These are phyloP conservation scores for Felis chaus DNA, from an alignment of 2,113 vertebrate genomes.

Conservation along the genomic window DNA sequence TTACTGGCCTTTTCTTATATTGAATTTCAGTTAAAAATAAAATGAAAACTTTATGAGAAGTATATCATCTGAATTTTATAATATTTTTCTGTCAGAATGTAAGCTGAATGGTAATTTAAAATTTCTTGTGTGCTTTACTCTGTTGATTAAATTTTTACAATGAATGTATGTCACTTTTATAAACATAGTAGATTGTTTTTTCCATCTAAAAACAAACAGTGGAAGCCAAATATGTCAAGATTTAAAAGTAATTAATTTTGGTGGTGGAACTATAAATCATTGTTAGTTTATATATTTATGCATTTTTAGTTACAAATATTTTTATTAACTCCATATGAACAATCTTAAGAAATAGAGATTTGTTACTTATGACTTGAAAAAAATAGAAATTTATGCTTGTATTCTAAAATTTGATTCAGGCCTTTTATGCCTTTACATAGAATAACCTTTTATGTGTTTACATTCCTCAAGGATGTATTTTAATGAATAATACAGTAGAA, in stretches of 20 bases:
- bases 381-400: neutral
- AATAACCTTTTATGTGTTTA: no score
- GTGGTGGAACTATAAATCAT: neutral
- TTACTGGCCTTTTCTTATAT: neutral
- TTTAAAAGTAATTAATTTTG: neutral
- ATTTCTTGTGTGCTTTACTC: neutral
- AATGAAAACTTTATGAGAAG: neutral
- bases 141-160: neutral
- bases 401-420: neutral
- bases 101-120: neutral
- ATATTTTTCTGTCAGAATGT: neutral
- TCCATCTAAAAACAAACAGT: neutral
- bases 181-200: neutral
- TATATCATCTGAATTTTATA: neutral
- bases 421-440: neutral
- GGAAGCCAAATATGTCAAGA: neutral
- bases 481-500: neutral
- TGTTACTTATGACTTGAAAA: neutral
- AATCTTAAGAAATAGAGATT: neutral
- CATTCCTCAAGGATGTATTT: neutral
- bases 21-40: neutral
- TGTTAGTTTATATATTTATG: neutral
- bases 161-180: neutral
- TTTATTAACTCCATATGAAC: neutral
- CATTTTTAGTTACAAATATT: neutral